Base-by-base conservation (phyloP, 2,797 vertebrate genomes). In the Telmatherina bonti region DNA sequence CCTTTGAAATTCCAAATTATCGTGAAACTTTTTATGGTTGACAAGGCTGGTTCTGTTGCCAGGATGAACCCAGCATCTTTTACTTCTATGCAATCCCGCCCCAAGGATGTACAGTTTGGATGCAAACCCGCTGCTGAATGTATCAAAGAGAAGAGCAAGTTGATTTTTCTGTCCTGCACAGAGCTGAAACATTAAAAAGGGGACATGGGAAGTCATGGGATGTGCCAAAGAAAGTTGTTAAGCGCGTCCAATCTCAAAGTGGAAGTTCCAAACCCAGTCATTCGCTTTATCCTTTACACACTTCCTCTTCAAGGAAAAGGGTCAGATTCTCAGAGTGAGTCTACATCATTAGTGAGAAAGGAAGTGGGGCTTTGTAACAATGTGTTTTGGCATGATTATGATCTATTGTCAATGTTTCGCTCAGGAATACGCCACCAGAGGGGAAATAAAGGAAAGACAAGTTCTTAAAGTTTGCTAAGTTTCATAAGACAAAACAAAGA, bases 341-440 rank as follows among this genome's bases (percentile, higher is more conserved):
- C 56, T 9, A 18, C 5, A 26, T 65, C 29, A 30, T 53, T 24
- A 27, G 64, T 35, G 12, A 49, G n/a, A 68, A 31, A 62, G 43
- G 56, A 89, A 78, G 67, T 54, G 9, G 4, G 5, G 63, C 49
- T 54, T 53, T 27, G 29, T 67, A 26, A 73, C n/a, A 70, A 67
- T 29, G 36, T 16, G 55, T 43, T 58, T 51, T 38, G 36, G 31
- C 53, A 24, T 79, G 71, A 69, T 66, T 52, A 45, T 64, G 72
- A 9, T 38, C 62, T 79, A 59, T 53, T 33, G 52, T 43, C 60
- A 22, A 43, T 18, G 74, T 78, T 72, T 76, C 77, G 79, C 89
- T 90, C 89, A 88, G 90, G 87, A 92, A 86, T 43, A 77, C 76
- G 78, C 56, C 45, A 75, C 59, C 53, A 74, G 55, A 53, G 62